phyloP scores from a whole-genome alignment of 2,797 vertebrate species.

The Macroramphosus scolopax region DNA sequence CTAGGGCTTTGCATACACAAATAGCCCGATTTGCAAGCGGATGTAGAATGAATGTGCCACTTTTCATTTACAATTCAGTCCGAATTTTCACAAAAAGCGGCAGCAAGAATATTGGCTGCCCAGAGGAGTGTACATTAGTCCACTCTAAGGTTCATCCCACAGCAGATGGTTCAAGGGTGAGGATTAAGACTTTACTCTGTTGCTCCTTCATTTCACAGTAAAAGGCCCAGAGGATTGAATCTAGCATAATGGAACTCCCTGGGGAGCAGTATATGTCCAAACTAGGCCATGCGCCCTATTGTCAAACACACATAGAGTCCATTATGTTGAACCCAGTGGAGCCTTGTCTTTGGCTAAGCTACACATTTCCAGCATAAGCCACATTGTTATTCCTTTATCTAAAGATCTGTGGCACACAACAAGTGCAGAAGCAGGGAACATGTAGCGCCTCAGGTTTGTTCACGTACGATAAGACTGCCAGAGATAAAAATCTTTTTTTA shows the following conservation, averaged over 20 bases:
- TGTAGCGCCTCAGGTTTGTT: too few relatives aligned
- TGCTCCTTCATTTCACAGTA: constrained; percentile 51
- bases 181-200: constrained; percentile 66
- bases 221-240: constrained; percentile 58
- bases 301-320: constrained; percentile 38
- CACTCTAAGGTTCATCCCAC: constrained; percentile 26
- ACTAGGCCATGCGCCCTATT: constrained; percentile 51
- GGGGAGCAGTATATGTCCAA: constrained; percentile 38
- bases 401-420: too few relatives aligned
- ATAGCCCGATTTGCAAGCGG: constrained; percentile 41
- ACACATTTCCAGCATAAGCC: constrained; percentile 1
- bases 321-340: constrained; percentile 32
- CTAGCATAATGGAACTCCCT: constrained; percentile 51
- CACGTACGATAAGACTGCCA: too few relatives aligned
- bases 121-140: constrained; percentile 18
- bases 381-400: neutral
- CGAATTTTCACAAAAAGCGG: constrained; percentile 8
- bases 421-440: too few relatives aligned
- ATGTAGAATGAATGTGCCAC: neutral
- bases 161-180: constrained; percentile 63
- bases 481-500: too few relatives aligned
- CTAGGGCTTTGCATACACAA: constrained; percentile 51
- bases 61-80: too few relatives aligned
- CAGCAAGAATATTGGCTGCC: constrained; percentile 11
- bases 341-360: constrained; percentile 17